Base-by-base conservation (phyloP, 2,797 vertebrate species). In the Podarcis lilfordi region DNA sequence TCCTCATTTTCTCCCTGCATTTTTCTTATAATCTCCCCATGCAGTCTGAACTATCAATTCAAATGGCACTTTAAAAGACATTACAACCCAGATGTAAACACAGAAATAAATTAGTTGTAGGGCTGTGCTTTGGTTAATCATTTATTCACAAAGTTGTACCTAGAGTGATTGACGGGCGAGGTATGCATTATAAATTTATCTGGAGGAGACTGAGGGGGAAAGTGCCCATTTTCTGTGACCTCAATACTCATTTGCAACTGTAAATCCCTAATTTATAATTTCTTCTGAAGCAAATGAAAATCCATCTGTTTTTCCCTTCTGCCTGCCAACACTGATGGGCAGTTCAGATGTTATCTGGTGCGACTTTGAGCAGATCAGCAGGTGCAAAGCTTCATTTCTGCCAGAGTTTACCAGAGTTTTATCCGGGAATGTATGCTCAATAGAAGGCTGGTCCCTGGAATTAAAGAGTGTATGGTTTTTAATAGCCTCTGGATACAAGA, bases 61-160 rank as follows among this genome's bases (percentile, higher is more conserved):
- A 92, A 86, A 40, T 66, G 74, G 3, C 50, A 91, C 74, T 27
- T 91, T 85, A 86, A 91, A 78, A 64, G 21, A 64, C 37, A 59
- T 40, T 89, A 71, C 17, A 71, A 87, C 32, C 81, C 86, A 35
- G 6, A 82, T 84, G 85, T 55, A 94, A 93, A 87, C 79, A 82
- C 43, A 64, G 74, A 17, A 76, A 92, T 90, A 90, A 82, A 55
- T 92, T 76, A 80, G 78, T 61, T 77, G 25, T 50, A 21, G 19
- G 43, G 74, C 23, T 84, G 83, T 27, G 11, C 35, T 91, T 76
- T 88, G 68, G 17, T 80, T 92, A 68, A 61, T 89, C 83, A 90
- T 89, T 92, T 91, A n/a, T 79, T 89, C 35, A 80, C 17, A 91
- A 85, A 59, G 77, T 37, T 50, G n/a, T 92, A 84, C 4, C 32